Evolutionary conservation across 2,888 invertebrate species (phyloP).

Genomic region (Trichogramma dendrolimi): DNA sequence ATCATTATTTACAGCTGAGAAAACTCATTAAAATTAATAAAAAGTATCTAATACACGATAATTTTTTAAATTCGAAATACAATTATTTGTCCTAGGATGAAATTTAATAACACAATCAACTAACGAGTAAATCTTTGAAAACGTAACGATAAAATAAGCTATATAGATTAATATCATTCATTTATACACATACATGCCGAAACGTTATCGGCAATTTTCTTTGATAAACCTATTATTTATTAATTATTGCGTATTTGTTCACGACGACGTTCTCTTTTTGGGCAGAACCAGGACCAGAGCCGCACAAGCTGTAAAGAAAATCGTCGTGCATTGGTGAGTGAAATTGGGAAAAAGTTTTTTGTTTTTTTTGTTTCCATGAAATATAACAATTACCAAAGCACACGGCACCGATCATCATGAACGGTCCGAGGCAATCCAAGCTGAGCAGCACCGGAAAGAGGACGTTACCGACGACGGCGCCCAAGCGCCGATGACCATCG

Average conservation of each 20-base stretch:
- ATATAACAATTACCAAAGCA: slow-evolving; percentile 55
- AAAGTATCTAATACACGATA: no score
- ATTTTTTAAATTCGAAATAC: no score
- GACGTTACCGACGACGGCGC: slow-evolving; percentile 68
- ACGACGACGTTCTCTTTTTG: slow-evolving; percentile 17
- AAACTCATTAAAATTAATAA: no score
- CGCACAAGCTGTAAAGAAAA: slow-evolving; percentile 25
- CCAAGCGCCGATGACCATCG: slow-evolving; percentile 70
- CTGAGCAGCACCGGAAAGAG: slow-evolving; percentile 66
- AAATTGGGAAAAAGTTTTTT: background rate
- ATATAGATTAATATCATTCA: no score
- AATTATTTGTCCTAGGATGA: no score
- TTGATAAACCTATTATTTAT: background rate
- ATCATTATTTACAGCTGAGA: no score
- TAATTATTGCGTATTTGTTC: background rate
- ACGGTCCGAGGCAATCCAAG: slow-evolving; percentile 69
- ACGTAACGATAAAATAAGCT: no score
- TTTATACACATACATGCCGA: no score
- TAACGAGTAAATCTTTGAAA: no score
- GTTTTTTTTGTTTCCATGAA: background rate
- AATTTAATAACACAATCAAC: no score
- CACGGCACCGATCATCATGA: slow-evolving; percentile 63
- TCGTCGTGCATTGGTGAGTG: background rate
- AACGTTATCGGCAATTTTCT: background rate
- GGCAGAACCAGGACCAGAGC: slow-evolving; percentile 28